Conservation (phyloP, 2,888 invertebrate genomes). For the Chymomyza fuscimana region DNA sequence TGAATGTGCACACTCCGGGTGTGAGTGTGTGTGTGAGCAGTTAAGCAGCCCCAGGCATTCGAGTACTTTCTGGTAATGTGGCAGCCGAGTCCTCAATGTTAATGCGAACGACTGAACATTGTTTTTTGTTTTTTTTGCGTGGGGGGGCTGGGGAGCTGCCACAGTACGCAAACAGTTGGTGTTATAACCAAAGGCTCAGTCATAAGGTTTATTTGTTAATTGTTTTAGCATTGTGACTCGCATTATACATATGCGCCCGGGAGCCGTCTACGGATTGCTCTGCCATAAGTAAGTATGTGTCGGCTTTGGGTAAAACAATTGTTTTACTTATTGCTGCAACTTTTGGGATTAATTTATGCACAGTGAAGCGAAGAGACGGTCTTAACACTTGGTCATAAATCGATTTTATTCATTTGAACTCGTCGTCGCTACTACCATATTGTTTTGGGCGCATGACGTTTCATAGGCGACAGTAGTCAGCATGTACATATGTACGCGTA, state of each 20-base stretch:
- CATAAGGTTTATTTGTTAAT: neutral
- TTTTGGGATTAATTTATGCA: constrained; percentile 31
- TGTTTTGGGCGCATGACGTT: constrained; percentile 18
- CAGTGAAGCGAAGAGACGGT: neutral
- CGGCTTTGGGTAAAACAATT: constrained; percentile 38
- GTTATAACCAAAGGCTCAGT: neutral
- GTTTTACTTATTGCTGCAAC: constrained; percentile 43
- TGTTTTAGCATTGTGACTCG: neutral
- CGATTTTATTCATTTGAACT: constrained; percentile 35
- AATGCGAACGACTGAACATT: neutral
- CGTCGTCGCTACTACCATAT: neutral
- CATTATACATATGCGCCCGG: neutral
- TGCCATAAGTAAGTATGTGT: neutral
- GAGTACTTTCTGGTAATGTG: constrained; percentile 11
- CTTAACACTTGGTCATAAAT: constrained; percentile 23
- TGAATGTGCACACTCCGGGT: constrained; percentile 36
- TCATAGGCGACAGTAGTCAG: neutral
- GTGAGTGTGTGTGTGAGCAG: constrained; percentile 12
- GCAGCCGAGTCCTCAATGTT: neutral
- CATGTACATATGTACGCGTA: neutral
- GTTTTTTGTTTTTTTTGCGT: neutral
- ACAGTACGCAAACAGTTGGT: neutral
- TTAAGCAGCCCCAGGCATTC: constrained; percentile 25
- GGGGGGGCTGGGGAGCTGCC: neutral
- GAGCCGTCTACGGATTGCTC: neutral